A percentile compares a stretch with the other conserved stretches of the same genome.
phyloP scores from a whole-genome alignment of 2,113 vertebrate species.

The Zosterops lateralis region DNA sequence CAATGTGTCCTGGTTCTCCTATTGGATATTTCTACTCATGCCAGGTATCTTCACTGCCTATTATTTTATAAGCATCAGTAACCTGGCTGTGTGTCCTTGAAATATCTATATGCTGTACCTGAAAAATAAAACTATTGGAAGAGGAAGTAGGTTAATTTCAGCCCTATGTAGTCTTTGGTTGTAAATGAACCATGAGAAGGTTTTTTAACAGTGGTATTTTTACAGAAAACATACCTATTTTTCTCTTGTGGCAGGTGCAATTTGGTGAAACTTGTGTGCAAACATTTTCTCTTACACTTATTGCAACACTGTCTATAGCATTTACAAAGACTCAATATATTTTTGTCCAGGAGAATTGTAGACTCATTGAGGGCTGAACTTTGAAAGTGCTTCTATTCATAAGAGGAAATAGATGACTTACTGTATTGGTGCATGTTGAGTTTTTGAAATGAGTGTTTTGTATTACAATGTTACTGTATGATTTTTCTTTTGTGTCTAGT shows the following conservation, averaged over 20 bases:
- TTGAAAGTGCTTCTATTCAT: neutral
- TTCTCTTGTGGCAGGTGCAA: neutral
- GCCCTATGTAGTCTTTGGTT: neutral
- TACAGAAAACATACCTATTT: neutral
- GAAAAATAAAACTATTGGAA: neutral
- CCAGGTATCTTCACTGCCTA: neutral
- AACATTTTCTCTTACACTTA: neutral
- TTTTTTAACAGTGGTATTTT: neutral
- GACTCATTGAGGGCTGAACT: neutral
- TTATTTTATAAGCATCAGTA: neutral
- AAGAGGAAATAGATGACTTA: neutral
- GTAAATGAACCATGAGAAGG: neutral
- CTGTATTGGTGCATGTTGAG: neutral
- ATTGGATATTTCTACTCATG: neutral
- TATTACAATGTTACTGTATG: neutral
- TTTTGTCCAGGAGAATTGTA: neutral
- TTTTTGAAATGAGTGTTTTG: neutral
- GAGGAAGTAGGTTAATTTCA: neutral
- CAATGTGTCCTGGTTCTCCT: neutral
- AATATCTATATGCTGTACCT: neutral
- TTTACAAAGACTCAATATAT: neutral
- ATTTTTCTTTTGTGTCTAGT: neutral
- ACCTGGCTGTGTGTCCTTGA: neutral
- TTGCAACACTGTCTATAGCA: accelerated
- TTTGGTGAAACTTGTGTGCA: neutral